phyloP scores from a whole-genome alignment of 2,797 vertebrate genomes.

The Arctocebus calabarensis region DNA sequence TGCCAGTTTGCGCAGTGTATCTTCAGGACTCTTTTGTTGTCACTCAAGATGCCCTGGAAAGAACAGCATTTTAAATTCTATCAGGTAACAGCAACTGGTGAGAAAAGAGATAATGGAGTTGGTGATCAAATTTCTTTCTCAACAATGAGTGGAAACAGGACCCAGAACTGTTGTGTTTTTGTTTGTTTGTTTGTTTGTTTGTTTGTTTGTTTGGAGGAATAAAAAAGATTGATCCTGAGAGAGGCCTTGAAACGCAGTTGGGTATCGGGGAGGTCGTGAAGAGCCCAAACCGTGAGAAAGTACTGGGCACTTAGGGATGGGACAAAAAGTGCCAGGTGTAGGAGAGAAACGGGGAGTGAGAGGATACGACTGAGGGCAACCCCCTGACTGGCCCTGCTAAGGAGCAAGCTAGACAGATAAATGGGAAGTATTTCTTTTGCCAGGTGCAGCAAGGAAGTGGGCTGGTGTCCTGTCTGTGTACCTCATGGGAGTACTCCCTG shows the following conservation, averaged over 20 bases:
- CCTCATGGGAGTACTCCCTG: neutral
- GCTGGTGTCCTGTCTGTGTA: accelerated
- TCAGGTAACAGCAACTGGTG: neutral
- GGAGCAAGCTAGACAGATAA: neutral
- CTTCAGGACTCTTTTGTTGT: neutral
- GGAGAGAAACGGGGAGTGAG: neutral
- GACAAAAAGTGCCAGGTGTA: neutral
- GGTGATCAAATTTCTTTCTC: neutral
- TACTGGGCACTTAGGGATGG: neutral
- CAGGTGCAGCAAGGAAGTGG: neutral
- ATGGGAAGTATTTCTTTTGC: neutral
- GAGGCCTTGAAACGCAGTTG: neutral
- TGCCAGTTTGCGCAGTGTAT: too few relatives aligned
- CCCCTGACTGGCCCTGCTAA: neutral
- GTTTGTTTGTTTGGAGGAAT: too few relatives aligned
- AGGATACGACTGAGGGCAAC: too few relatives aligned
- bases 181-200: too few relatives aligned
- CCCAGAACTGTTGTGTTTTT: neutral
- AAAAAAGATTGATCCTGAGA: neutral
- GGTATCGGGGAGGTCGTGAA: neutral
- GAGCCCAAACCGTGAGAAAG: neutral
- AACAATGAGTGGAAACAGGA: neutral
- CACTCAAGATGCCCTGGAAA: neutral
- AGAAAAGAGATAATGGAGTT: neutral
- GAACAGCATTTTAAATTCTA: neutral